phyloP scores from a whole-genome alignment of 2,888 invertebrate species.

The Acleris literana region DNA sequence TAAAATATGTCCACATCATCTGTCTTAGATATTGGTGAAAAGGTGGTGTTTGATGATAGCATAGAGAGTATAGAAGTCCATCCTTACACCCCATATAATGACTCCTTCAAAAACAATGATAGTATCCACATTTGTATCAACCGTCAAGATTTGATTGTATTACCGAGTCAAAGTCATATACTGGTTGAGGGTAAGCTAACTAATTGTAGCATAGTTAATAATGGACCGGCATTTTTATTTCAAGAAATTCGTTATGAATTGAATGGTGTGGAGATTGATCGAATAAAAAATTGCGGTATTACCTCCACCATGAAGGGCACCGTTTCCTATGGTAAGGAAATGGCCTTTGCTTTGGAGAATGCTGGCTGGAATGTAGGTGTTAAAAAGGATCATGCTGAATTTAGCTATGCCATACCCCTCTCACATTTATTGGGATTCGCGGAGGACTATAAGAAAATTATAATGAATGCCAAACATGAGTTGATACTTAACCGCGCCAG shows the following conservation, averaged over 20 bases:
- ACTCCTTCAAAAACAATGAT: constrained; percentile 20
- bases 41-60: constrained; percentile 15
- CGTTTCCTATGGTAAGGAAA: constrained; percentile 6
- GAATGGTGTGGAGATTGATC: constrained; percentile 38
- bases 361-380: constrained; percentile 5
- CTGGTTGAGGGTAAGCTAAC: constrained; percentile 7
- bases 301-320: constrained; percentile 35
- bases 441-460: constrained; percentile 30
- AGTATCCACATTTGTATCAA: constrained; percentile 1
- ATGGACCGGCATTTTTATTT: constrained; percentile 16
- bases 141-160: constrained; percentile 18
- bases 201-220: background rate
- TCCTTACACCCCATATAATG: constrained; percentile 29
- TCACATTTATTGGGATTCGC: constrained; percentile 33
- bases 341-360: constrained; percentile 3
- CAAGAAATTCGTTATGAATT: constrained; percentile 30
- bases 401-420: constrained; percentile 26
- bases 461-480: constrained; percentile 36
- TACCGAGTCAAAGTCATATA: constrained; percentile 14
- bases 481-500: constrained; percentile 23
- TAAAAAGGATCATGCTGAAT: constrained; percentile 7
- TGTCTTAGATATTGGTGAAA: constrained; percentile 25
- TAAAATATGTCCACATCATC: constrained; percentile 22
- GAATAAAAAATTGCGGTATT: constrained; percentile 36
- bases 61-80: constrained; percentile 35